A percentile compares a stretch with the other conserved stretches of the same genome.
Evolutionary conservation across 2,113 vertebrate species (phyloP).

Genomic region (Brachyhypopomus occidentalis): DNA sequence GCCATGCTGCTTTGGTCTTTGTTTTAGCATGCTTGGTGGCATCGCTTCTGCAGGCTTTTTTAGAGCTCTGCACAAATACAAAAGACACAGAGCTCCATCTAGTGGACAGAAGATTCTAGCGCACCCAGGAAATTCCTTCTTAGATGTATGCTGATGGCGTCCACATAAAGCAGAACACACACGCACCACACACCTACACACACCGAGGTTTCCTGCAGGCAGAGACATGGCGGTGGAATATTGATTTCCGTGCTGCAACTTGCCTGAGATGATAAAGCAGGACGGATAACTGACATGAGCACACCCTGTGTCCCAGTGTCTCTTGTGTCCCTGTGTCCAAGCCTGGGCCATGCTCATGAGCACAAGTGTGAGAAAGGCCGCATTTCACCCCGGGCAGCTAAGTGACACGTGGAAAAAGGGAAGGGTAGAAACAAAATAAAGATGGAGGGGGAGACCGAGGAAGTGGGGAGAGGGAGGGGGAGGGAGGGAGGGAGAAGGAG

Average conservation of each 20-base stretch:
- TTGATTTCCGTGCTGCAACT: constrained; percentile 32
- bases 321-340: too few relatives aligned
- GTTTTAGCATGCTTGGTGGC: neutral
- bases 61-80: neutral
- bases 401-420: neutral
- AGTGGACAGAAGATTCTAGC: constrained; percentile 10
- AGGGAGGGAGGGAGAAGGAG: too few relatives aligned
- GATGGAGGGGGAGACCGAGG: too few relatives aligned
- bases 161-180: neutral
- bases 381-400: neutral
- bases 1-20: neutral
- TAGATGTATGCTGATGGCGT: neutral
- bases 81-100: constrained; percentile 50
- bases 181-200: constrained; percentile 18
- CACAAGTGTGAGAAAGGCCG: neutral
- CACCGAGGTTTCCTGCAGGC: constrained; percentile 40
- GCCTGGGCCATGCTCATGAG: neutral
- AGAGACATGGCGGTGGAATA: constrained; percentile 34
- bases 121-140: neutral
- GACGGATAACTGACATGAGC: neutral
- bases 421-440: too few relatives aligned
- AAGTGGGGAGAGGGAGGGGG: too few relatives aligned
- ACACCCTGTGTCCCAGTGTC: neutral
- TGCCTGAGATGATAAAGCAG: neutral
- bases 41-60: neutral